Base-by-base conservation (phyloP, 2,888 invertebrate species). In the Drosophila robusta region DNA sequence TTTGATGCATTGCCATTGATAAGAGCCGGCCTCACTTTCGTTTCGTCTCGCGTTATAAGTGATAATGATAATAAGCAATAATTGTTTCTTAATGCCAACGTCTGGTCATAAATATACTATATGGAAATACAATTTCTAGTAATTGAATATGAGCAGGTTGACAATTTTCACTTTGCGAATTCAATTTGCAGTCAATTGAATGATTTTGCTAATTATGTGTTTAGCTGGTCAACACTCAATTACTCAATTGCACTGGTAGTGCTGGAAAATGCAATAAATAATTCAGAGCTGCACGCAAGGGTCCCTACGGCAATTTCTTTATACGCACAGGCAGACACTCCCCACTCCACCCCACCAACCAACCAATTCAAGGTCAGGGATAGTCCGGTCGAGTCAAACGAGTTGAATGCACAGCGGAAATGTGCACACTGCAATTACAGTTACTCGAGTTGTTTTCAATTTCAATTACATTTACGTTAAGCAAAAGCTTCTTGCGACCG, bases 1-100 rank as follows among this genome's bases (percentile, higher is more conserved):
- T 66, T 71, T 83, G 80, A 77, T 76, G 81, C 62, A 78, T 76
- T 56, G 62, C 11, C 38, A 24, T n/a, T 44, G 80, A 82, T 76
- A 78, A 78, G 60, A 14, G 7, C 16, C 46, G 60, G 34, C 57
- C 49, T 66, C 71, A 58, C 69, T 67, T 80, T 79, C 56, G 42
- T 68, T 52, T 16, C 11, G 9, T 0, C 57, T 63, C n/a, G 52
- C 63, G 50, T 70, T 56, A 64, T 60, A 68, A 49, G 22, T n/a
- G 11, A 14, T 12, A 51, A 16, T 11, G 41, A 26, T 49, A 49
- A 11, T 14, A 26, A 70, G 55, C 36, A 46, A 46, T 49, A 61
- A 64, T 51, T 29, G 54, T 14, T 58, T 44, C 29, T 45, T 51
- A 54, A 72, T 26, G 16, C 32, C 26, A 14, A 0, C 0, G 64